Base-by-base conservation (phyloP, 2,113 vertebrate species). In the Zeus faber region DNA sequence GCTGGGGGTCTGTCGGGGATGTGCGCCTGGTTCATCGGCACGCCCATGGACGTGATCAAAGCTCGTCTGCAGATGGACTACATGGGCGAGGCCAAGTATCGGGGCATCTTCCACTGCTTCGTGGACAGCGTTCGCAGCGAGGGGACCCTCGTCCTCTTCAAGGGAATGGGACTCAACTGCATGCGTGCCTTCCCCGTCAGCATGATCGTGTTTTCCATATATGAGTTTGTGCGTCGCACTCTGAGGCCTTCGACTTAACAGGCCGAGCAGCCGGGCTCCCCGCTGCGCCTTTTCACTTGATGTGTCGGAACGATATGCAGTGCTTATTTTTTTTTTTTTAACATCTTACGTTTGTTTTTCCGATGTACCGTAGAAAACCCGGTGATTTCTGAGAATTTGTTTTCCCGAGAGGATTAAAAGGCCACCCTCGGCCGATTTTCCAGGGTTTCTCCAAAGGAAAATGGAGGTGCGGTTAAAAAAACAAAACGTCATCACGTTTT, bases 41-140 rank as follows among this genome's bases (percentile, higher is more conserved):
- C 92, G 2, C 93, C 93, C 25, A 90, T 95, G 92, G 93, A 95
- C 6, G 92, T 95, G 73, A 85, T 95, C 69, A 95, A 95, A 54
- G 82, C 92, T 0, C 89, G 93, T 39, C 84, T 95, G 67, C 93
- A 95, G 69, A 83, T 51, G 0, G 91, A 91, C 0, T 89, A 88
- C 10, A 80, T 63, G 0, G 85, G 84, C 0, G 73, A 82, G 58
- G 47, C 40, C 43, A 89, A 78, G 55, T 95, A 93, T 86, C 84
- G 61, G 44, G 92, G 93, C 52, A 87, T 94, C 3, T 1, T 91
- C 16, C 92, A 95, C 66, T 95, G 93, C 0, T 52, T 89, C 16
- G 76, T 63, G 18, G 77, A 85, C 50, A 94, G 93, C 0, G 72
- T 93, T 25, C 82, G 78, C 3, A 80, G 85, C 27, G 92, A 94